These are phyloP conservation scores for Dascillus cervinus DNA, from an alignment of 2,888 invertebrate species.

Conservation along the genomic window DNA sequence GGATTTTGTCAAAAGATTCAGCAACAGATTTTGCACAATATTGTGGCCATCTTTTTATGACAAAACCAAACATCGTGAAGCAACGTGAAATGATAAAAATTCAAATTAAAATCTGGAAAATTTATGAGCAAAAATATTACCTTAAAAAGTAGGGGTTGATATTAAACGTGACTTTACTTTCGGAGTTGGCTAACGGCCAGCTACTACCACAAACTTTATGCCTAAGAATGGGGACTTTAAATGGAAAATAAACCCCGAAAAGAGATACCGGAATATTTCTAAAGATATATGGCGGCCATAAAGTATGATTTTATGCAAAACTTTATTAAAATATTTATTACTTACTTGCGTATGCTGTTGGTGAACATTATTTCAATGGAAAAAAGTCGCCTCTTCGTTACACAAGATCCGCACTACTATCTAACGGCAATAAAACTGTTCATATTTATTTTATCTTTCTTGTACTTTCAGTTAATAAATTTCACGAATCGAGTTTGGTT, in stretches of 20 bases:
- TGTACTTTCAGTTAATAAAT: no score
- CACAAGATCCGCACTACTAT: no score
- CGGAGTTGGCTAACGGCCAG: constrained; percentile 26
- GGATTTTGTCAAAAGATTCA: no score
- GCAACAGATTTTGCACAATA: no score
- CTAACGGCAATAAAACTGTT: no score
- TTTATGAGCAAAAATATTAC: constrained; percentile 36
- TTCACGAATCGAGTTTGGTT: no score
- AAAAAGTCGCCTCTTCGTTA: no score
- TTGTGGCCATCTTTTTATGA: no score
- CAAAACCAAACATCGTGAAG: no score
- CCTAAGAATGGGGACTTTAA: constrained; percentile 26
- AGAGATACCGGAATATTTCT: constrained; percentile 33
- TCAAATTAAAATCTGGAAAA: constrained; percentile 29
- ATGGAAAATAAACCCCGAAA: constrained; percentile 34
- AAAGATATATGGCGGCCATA: constrained; percentile 32
- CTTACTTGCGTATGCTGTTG: constrained; percentile 16
- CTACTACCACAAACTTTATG: constrained; percentile 25
- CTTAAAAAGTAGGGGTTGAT: constrained; percentile 25
- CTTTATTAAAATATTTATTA: constrained; percentile 32
- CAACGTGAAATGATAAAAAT: constrained; percentile 29
- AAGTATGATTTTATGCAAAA: constrained; percentile 29
- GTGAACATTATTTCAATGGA: no score
- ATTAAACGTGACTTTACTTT: constrained; percentile 34
- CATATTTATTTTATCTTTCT: no score